Conservation (phyloP, 2,888 invertebrate genomes). For the Urechis unicinctus region DNA sequence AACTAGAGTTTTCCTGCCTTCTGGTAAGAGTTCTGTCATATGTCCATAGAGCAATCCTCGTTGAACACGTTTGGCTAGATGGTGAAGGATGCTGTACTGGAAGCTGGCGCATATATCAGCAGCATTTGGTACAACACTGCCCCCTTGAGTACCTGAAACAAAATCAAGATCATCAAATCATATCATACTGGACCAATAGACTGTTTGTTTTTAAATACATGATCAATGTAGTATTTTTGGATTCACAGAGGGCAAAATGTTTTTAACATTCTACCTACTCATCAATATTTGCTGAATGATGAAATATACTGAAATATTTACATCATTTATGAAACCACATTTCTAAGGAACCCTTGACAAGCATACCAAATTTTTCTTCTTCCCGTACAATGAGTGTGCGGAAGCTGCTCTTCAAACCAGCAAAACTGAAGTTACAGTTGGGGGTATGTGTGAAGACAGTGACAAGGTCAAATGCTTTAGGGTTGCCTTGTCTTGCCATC, state of each 20-base stretch:
- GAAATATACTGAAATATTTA: neutral
- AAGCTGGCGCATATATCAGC: slow-evolving; percentile 80
- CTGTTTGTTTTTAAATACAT: no score
- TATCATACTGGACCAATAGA: no score
- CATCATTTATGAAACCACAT: neutral
- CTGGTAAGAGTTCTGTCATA: slow-evolving; percentile 59
- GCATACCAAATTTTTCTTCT: slow-evolving; percentile 32
- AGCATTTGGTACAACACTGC: slow-evolving; percentile 60
- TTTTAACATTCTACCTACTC: no score
- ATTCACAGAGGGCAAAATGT: no score
- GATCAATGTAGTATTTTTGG: no score
- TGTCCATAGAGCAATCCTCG: slow-evolving; percentile 69
- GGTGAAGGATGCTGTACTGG: slow-evolving; percentile 67
- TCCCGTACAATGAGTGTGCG: slow-evolving; percentile 28
- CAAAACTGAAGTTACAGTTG: slow-evolving; percentile 87
- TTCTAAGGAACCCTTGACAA: neutral
- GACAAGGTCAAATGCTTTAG: slow-evolving; percentile 21
- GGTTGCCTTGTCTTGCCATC: slow-evolving; percentile 64
- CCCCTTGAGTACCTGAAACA: slow-evolving; percentile 26
- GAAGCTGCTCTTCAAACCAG: slow-evolving; percentile 57
- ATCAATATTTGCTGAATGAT: no score
- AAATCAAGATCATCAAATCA: neutral
- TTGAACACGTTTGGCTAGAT: slow-evolving; percentile 75
- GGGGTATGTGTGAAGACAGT: slow-evolving; percentile 55
- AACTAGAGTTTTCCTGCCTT: neutral